Evolutionary conservation across 2,797 vertebrate genomes (phyloP).

Genomic region (Acestrorhynchus altus): DNA sequence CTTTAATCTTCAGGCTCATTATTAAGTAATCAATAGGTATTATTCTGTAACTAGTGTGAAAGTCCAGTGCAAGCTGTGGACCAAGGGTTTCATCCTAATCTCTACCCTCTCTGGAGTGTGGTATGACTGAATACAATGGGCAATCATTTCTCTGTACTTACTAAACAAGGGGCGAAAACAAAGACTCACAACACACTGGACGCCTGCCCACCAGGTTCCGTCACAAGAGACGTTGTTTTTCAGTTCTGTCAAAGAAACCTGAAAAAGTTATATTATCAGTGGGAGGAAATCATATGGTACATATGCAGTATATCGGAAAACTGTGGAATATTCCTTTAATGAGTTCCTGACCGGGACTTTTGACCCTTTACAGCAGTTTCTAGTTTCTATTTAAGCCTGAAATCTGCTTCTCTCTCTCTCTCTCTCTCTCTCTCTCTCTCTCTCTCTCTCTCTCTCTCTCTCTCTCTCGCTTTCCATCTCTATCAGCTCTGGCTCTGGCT

Average conservation of each 20-base stretch:
- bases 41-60: neutral
- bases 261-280: neutral
- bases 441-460: neutral
- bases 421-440: neutral
- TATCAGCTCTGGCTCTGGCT: conserved; percentile 33
- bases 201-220: neutral
- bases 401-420: neutral
- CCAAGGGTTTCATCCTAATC: neutral
- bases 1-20: neutral
- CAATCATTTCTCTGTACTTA: neutral
- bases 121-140: neutral
- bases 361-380: neutral
- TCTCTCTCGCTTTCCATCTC: neutral
- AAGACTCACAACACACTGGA: neutral
- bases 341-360: neutral
- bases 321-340: neutral
- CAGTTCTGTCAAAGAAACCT: neutral
- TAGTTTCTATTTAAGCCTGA: neutral
- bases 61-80: neutral
- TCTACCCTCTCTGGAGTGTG: neutral
- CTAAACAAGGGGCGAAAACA: neutral
- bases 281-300: neutral
- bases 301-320: neutral
- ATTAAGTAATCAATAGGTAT: neutral
- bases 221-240: neutral